Evolutionary conservation across 2,888 invertebrate species (phyloP).

Genomic region (Ceriagrion tenellum): DNA sequence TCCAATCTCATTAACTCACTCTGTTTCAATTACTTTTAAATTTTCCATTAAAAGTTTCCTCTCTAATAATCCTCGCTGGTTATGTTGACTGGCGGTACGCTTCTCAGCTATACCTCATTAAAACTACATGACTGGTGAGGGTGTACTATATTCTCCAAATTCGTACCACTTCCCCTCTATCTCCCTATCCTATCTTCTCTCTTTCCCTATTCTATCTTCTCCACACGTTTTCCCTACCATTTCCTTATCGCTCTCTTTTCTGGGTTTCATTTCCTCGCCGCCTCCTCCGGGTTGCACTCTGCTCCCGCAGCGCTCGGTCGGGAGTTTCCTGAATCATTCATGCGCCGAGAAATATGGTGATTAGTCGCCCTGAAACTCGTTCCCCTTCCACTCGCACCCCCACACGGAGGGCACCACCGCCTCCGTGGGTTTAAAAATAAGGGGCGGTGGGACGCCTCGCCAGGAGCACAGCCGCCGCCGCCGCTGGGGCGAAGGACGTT

Average conservation of each 20-base stretch:
- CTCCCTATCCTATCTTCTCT: not conserved
- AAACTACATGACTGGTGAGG: not conserved
- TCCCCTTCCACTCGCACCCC: not conserved
- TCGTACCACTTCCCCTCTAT: not conserved
- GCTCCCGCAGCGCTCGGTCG: not conserved
- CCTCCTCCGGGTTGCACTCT: not conserved
- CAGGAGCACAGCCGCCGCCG: not conserved
- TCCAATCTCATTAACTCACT: no score
- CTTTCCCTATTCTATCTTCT: not conserved
- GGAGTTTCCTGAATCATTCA: slow-evolving; percentile 31
- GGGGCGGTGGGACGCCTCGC: no score
- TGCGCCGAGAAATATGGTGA: slow-evolving; percentile 32
- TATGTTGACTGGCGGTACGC: no score
- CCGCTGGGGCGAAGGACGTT: not conserved
- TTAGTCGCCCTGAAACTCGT: slow-evolving; percentile 12
- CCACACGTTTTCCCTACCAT: not conserved
- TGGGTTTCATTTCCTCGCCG: not conserved
- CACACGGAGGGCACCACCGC: not conserved
- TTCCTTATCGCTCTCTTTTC: not conserved
- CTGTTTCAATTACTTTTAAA: no score
- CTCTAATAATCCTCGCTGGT: no score
- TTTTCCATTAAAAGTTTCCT: no score
- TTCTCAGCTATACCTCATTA: not conserved
- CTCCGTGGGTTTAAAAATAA: not conserved
- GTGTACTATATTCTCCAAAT: no score